phyloP scores from a whole-genome alignment of 2,113 vertebrate species.

The Choloepus hoffmanni region DNA sequence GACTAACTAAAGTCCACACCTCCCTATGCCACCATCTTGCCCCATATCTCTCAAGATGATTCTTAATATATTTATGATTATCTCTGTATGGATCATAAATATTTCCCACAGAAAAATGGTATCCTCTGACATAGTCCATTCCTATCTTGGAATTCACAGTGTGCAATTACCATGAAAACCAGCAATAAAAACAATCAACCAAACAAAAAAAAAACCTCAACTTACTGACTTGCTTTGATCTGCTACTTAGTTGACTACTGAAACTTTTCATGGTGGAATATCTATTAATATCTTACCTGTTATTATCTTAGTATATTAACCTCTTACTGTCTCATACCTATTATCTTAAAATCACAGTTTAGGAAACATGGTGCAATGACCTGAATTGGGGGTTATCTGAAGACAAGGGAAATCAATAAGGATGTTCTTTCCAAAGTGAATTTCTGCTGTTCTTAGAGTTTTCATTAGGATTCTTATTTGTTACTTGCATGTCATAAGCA shows the following conservation, averaged over 20 bases:
- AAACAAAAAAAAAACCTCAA: background rate
- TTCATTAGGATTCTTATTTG: background rate
- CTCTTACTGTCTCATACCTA: background rate
- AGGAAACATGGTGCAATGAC: background rate
- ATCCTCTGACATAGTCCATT: background rate
- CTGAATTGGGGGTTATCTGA: background rate
- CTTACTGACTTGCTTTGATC: background rate
- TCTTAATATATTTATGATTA: background rate
- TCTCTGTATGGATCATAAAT: too few species aligned
- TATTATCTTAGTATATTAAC: too few species aligned
- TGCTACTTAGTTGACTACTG: background rate
- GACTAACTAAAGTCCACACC: too few species aligned
- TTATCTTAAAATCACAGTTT: background rate
- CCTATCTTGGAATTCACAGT: background rate
- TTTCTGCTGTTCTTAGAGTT: slow-evolving; percentile 11
- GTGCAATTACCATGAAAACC: background rate
- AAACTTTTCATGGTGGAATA: background rate
- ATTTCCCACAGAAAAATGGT: background rate
- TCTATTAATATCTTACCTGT: background rate
- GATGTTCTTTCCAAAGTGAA: background rate
- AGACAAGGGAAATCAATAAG: background rate
- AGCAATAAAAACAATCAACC: background rate
- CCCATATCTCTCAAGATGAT: too few species aligned
- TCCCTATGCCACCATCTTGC: too few species aligned
- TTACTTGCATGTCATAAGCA: background rate